A percentile compares a stretch with the other conserved stretches of the same genome.
Evolutionary conservation across 2,113 vertebrate species (phyloP).

Genomic region (Anguilla japonica): DNA sequence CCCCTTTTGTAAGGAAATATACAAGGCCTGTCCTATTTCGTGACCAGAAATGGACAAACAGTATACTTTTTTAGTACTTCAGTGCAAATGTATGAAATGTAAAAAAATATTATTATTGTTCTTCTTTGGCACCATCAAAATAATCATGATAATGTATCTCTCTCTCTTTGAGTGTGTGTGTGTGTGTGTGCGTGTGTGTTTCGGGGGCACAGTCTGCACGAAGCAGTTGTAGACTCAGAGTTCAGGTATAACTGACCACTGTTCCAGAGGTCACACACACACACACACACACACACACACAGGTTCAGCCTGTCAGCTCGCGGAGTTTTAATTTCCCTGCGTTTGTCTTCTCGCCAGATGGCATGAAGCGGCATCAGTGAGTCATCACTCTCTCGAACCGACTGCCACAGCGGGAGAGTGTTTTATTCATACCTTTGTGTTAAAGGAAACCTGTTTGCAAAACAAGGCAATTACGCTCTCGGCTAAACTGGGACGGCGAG

Average conservation of each 20-base stretch:
- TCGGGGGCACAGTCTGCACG: too few relatives aligned
- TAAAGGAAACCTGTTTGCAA: constrained; percentile 65
- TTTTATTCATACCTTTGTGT: background rate
- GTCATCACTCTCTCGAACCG: background rate
- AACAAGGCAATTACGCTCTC: constrained; percentile 75
- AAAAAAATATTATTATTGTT: too few relatives aligned
- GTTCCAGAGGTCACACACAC: background rate
- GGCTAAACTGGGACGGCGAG: constrained; percentile 77
- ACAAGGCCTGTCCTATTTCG: background rate
- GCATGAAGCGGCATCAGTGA: background rate
- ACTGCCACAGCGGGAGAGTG: background rate
- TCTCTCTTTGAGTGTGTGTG: too few relatives aligned
- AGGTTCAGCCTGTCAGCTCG: too few relatives aligned
- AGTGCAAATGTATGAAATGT: too few relatives aligned
- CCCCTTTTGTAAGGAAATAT: background rate
- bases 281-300: background rate
- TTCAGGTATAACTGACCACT: too few relatives aligned
- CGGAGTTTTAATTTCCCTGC: background rate
- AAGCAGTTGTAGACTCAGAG: too few relatives aligned
- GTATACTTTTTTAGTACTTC: too few relatives aligned
- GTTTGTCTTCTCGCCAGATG: background rate
- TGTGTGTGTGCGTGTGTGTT: too few relatives aligned
- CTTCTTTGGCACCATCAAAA: too few relatives aligned
- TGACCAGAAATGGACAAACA: background rate
- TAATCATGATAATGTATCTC: too few relatives aligned